These are phyloP conservation scores for Zoanthus gigantus DNA, from an alignment of 92 coral and sea anemone genomes.

Conservation along the genomic window DNA sequence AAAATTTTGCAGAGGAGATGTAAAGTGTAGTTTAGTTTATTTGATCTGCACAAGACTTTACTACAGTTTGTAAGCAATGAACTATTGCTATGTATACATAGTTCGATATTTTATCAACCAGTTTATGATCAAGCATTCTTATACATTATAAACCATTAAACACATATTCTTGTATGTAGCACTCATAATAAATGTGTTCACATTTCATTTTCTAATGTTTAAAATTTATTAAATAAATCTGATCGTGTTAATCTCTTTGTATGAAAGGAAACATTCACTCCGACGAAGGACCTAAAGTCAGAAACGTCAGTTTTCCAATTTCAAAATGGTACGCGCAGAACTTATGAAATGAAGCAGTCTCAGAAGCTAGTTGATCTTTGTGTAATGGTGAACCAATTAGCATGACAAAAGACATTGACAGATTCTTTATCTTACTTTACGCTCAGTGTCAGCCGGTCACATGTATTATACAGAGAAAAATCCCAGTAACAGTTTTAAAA, in stretches of 20 bases:
- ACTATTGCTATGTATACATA: background rate
- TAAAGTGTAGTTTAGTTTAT: conserved; percentile 25
- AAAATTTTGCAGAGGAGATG: conserved; percentile 17
- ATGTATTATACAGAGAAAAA: background rate
- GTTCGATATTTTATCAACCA: conserved; percentile 19
- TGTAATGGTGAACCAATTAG: background rate
- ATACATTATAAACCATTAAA: conserved; percentile 11
- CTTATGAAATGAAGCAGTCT: background rate
- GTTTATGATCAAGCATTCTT: conserved; percentile 20
- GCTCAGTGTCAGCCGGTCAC: background rate
- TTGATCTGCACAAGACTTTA: conserved; percentile 7
- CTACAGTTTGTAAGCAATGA: too few species aligned
- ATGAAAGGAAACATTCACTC: background rate
- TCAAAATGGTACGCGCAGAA: background rate
- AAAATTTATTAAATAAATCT: background rate
- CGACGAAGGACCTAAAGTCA: background rate
- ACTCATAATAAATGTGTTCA: conserved; percentile 17
- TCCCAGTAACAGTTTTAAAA: background rate
- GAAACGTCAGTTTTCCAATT: background rate
- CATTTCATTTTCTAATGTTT: conserved; percentile 13
- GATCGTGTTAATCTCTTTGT: background rate
- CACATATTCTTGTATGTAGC: conserved; percentile 21
- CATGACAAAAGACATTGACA: conserved; percentile 1
- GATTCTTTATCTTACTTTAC: background rate
- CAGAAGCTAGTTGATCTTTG: background rate